phyloP scores from a whole-genome alignment of 1,140 invertebrate species.

The Nixonia krombeini region DNA sequence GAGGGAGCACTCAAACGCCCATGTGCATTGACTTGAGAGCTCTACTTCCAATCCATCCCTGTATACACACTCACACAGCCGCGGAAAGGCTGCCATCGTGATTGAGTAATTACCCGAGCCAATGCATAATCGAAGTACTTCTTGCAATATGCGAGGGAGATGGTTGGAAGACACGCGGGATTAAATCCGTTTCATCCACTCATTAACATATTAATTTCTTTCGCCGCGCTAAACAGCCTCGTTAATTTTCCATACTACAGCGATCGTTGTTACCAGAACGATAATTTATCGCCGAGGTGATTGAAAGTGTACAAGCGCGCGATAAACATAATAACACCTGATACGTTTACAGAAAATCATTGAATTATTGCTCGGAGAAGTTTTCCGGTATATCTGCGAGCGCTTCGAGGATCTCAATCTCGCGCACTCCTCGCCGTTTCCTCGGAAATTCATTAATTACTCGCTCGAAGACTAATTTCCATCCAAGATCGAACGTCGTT shows the following conservation, averaged over 20 bases:
- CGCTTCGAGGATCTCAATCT: constrained; percentile 6
- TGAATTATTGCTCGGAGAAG: background rate
- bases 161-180: background rate
- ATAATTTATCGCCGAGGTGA: no score
- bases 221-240: no score
- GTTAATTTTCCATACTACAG: no score
- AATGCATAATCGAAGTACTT: constrained; percentile 59
- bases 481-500: constrained; percentile 12
- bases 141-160: constrained; percentile 8
- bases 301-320: no score
- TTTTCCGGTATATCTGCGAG: background rate
- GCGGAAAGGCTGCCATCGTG: constrained; percentile 28
- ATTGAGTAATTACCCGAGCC: constrained; percentile 58
- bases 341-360: background rate
- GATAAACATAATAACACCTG: no score
- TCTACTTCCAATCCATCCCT: background rate
- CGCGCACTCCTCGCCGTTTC: constrained; percentile 11
- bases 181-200: background rate
- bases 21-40: constrained; percentile 8
- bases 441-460: constrained; percentile 47
- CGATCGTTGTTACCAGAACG: no score
- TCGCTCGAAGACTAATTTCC: constrained; percentile 40
- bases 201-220: background rate
- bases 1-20: constrained; percentile 41
- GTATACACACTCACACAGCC: constrained; percentile 15